Conservation (phyloP, 2,888 invertebrate genomes). For the Caenorhabditis sp. region DNA sequence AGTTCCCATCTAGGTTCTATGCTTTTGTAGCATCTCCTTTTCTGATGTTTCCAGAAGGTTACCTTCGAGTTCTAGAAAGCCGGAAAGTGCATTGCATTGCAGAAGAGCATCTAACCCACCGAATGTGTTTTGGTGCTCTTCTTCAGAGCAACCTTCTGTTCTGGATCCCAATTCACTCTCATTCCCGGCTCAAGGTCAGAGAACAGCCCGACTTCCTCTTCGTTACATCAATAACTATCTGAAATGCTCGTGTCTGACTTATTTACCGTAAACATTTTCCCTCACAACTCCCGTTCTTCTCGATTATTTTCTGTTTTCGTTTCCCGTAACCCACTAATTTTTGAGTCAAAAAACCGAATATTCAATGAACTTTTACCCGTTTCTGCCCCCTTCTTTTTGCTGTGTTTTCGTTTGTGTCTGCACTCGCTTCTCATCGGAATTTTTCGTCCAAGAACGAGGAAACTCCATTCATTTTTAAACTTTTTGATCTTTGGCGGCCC, state of each 20-base stretch:
- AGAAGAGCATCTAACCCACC: too few relatives aligned
- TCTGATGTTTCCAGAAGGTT: too few relatives aligned
- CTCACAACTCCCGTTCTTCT: neutral
- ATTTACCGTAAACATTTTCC: too few relatives aligned
- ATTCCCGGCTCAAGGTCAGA: too few relatives aligned
- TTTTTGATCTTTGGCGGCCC: neutral
- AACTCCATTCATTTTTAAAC: constrained; percentile 33
- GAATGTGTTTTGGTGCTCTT: neutral
- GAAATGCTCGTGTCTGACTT: too few relatives aligned
- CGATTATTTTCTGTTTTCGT: constrained; percentile 7
- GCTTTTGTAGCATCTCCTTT: too few relatives aligned
- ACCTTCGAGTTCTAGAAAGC: neutral
- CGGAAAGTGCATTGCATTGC: too few relatives aligned
- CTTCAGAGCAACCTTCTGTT: neutral
- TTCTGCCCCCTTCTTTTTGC: neutral
- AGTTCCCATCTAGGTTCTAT: too few relatives aligned
- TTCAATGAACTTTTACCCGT: constrained; percentile 18
- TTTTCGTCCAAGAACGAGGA: neutral
- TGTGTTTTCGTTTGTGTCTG: neutral
- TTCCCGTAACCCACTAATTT: neutral
- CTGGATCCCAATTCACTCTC: too few relatives aligned
- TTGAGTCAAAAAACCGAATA: constrained; percentile 11
- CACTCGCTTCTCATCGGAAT: neutral
- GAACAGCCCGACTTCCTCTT: too few relatives aligned
- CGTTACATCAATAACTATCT: too few relatives aligned